These are phyloP conservation scores for Hemicordylus capensis DNA, from an alignment of 2,113 vertebrate genomes.

Conservation along the genomic window DNA sequence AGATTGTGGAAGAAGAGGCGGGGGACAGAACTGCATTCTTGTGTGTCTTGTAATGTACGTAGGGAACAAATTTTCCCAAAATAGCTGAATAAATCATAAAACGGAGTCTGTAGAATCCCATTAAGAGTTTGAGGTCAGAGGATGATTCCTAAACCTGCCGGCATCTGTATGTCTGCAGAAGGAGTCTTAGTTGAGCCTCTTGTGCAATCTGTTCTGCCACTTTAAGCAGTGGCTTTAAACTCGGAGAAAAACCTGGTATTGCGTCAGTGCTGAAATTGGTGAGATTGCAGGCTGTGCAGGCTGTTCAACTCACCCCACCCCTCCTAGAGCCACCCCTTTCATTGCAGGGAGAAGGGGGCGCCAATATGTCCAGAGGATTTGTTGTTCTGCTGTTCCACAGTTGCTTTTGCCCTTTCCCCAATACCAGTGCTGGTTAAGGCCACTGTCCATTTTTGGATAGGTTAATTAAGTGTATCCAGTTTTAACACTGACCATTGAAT, in stretches of 20 bases:
- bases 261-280: neutral
- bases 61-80: neutral
- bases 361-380: neutral
- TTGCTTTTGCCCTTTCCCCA: neutral
- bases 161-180: conserved; percentile 12
- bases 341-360: neutral
- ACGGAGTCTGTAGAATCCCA: conserved; percentile 5
- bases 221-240: conserved; percentile 25
- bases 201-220: conserved; percentile 18
- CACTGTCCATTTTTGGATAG: neutral
- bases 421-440: neutral
- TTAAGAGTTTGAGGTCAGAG: conserved; percentile 23
- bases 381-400: neutral
- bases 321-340: neutral
- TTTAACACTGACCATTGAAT: neutral
- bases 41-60: neutral
- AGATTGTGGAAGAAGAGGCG: neutral
- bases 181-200: conserved; percentile 1
- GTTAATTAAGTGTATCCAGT: conserved; percentile 4
- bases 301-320: neutral
- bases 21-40: neutral
- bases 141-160: conserved; percentile 12
- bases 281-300: neutral
- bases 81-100: conserved; percentile 19
- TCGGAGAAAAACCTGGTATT: neutral